Base-by-base conservation (phyloP, 53 echinoderm and acorn worm genomes). In the Luidia sarsii region DNA sequence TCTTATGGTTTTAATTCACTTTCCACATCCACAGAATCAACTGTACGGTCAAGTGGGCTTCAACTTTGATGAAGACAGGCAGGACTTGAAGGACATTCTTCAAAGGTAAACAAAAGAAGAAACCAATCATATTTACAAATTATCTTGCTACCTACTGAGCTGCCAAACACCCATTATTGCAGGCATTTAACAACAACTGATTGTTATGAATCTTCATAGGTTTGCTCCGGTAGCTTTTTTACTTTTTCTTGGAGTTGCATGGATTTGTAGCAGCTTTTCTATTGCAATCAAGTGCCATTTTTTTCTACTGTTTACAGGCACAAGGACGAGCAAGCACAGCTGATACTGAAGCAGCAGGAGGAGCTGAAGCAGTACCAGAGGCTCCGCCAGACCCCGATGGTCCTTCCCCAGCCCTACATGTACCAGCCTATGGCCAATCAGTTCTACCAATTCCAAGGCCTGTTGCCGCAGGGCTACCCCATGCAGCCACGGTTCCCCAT, bases 281-380 rank as follows among this genome's bases (percentile, higher is more conserved):
- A 21, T 38, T 39, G 20, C 36, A 22, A 62, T 62, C 16, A 1
- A 14, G 32, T 31, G 32, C 62, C 62, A 6, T 2, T 27, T 39
- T 24, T 9, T 3, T 49, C 23, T 35, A 11, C 53, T 34, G 19
- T 34, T 51, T 20, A 20, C 49, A 92, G 92, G 22, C 92, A 87
- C 56, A 88, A 88, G 21, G 75, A 81, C 15, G 92, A 92, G 50
- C 67, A 68, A 45, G 9, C 39, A 1, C 80, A 88, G 52, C 67
- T 92, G 41, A 37, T 39, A 0, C 68, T 67, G 23, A 88, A 67
- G 56, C 92, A 92, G 28, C 37, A 45, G 13, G 84, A 82, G 24
- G 92, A 92, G 62, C 19, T 85, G 68, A 71, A 82, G 52, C 73
- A 81, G 45, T 88, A 85, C 50, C 59, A 75, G 33, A 57, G 60